Base-by-base conservation (phyloP, 2,797 vertebrate species). In the Acrocephalus scirpaceus region DNA sequence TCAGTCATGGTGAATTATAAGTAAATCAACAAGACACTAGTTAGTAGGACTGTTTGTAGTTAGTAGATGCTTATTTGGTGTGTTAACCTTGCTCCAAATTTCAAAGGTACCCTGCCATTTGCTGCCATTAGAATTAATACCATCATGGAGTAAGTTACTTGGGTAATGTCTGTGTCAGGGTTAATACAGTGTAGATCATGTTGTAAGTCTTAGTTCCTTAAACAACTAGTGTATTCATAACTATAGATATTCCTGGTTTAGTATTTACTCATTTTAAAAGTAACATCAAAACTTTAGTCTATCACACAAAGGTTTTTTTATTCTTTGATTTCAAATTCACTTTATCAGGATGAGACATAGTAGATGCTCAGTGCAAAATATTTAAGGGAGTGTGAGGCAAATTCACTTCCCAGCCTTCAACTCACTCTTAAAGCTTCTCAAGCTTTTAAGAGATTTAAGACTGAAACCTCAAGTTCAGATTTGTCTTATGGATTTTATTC, bases 361-460 rank as follows among this genome's bases (percentile, higher is more conserved):
- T 57, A 38, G 61, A 42, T 70, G 42, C 45, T 89, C 48, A 58
- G 6, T 74, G 20, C 8, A 32, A 76, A 81, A 36, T 81, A 66
- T 10, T 15, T 82, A 27, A 81, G 36, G 30, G 51, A 84, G 18
- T 23, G 9, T 50, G 15, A 61, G n/a, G 22, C 18, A 79, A 65
- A 40, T 44, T 32, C 6, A 8, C 18, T 88, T 91, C n/a, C 26
- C 26, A 44, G 40, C 18, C 65, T 61, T 42, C 54, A 88, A 10
- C 45, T 95, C n/a, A 76, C 22, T 22, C 62, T n/a, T 27, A 40
- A 54, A 40, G 20, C 29, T 40, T 62, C 48, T 62, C 22, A 83
- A 25, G 12, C 58, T 90, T 90, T 67, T 92, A 77, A 60, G 67
- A 88, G 60, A 74, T 48, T 69, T 89, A 93, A 93, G 32, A 85